These are phyloP conservation scores for Scleropages formosus DNA, from an alignment of 2,797 vertebrate species.

Conservation along the genomic window DNA sequence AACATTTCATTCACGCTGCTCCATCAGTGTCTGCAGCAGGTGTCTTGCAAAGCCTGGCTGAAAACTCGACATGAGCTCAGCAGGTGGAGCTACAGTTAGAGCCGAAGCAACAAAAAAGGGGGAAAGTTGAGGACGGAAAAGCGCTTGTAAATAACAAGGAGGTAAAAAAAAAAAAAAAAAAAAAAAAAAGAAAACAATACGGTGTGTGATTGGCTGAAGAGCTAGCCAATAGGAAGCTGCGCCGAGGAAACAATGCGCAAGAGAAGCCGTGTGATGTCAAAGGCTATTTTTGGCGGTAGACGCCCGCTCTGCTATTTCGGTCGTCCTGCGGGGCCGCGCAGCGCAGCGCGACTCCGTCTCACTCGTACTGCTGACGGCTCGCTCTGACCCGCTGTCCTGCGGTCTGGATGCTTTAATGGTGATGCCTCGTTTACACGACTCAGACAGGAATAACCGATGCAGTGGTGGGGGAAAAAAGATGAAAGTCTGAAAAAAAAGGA, in stretches of 20 bases:
- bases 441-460: constrained; percentile 1
- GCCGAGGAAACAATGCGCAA: constrained; percentile 58
- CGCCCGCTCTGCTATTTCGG: constrained; percentile 75
- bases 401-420: constrained; percentile 4
- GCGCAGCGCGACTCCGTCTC: constrained; percentile 50
- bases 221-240: constrained; percentile 47
- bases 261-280: constrained; percentile 59
- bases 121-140: constrained; percentile 27
- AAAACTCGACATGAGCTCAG: constrained; percentile 42
- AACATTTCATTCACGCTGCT: no score
- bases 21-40: no score
- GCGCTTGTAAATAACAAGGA: constrained; percentile 27
- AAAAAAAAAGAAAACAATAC: constrained; percentile 21
- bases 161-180: constrained; percentile 26
- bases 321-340: constrained; percentile 52
- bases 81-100: constrained; percentile 62
- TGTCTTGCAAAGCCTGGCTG: not conserved
- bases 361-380: constrained; percentile 46
- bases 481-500: not conserved
- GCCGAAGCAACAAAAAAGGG: constrained; percentile 28
- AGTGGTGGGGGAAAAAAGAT: not conserved
- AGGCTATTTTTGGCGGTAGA: constrained; percentile 72
- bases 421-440: not conserved
- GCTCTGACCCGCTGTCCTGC: constrained; percentile 29
- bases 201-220: constrained; percentile 50